Conservation (phyloP, 2,888 invertebrate species). For the Phymatocera aterrima region DNA sequence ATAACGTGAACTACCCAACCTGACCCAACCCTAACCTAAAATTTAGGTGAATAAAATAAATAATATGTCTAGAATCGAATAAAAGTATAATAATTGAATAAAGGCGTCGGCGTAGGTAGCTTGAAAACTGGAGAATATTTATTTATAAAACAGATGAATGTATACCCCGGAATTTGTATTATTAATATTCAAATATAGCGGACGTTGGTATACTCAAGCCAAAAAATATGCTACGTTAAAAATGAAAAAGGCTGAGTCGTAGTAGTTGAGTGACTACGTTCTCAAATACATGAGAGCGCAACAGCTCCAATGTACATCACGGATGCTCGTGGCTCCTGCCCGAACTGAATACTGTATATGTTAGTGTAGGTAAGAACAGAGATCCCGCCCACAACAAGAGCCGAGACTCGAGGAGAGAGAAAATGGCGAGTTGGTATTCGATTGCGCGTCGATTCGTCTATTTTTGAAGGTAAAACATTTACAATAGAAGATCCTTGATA, state of each 20-base stretch:
- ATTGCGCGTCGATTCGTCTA: conserved; percentile 39
- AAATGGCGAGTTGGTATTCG: conserved; percentile 35
- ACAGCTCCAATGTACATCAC: conserved; percentile 32
- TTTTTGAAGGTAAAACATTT: conserved; percentile 38
- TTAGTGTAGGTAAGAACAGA: background rate
- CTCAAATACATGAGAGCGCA: conserved; percentile 6
- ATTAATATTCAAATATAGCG: background rate
- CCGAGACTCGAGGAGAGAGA: conserved; percentile 13
- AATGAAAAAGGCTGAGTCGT: background rate
- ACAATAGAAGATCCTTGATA: background rate
- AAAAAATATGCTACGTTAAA: background rate
- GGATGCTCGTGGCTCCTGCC: conserved; percentile 32
- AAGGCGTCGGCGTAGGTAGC: background rate
- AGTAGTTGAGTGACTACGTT: background rate
- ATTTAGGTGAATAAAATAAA: background rate
- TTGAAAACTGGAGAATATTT: background rate
- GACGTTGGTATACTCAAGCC: conserved; percentile 8
- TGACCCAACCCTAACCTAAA: conserved; percentile 7
- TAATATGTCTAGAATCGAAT: no score
- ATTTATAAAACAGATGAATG: background rate
- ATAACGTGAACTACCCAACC: background rate
- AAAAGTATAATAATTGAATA: background rate
- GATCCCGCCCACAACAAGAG: conserved; percentile 41
- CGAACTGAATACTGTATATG: conserved; percentile 14
- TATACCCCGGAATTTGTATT: background rate